Base-by-base conservation (phyloP, 1,140 invertebrate species). In the Aphaenogaster ashmeadi region DNA sequence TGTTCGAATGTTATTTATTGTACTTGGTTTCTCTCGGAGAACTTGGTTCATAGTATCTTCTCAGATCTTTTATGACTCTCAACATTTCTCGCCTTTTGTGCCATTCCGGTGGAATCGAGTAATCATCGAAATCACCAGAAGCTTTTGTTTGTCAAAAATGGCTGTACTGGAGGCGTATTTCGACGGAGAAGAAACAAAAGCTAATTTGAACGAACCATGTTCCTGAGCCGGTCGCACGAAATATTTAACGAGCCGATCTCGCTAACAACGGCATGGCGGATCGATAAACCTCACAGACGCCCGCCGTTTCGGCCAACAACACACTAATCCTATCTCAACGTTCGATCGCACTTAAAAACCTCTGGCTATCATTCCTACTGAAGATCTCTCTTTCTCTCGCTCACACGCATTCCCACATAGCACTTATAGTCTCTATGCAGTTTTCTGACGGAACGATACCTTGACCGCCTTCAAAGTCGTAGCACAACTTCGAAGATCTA, bases 31-130 rank as follows among this genome's bases (percentile, higher is more conserved):
- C 72, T 88, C 56, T 75, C 67, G 58, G 44, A 85, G 56, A 89
- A 93, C 83, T 91, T 92, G 89, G 77, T 88, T 92, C 72, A 54
- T 36, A 54, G n/a, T 15, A 50, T 84, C 38, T 54, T 33, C 11
- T 75, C 33, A 62, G 21, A 52, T 41, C 4, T 60, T 67, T 75
- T 21, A 64, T 2, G 33, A 41, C 33, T 11, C 11, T n/a, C 9
- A 13, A 11, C n/a, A 7, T 18, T 56, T 27, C 15, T 83, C 13
- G 52, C 27, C 33, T 60, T 60, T 27, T 15, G 21, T 13, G 27
- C 2, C 33, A 21, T 74, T 58, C 50, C 8, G 6, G 27, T 38
- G 27, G n/a, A 83, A 9, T 72, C 52, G 13, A 47, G 21, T 6
- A 47, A 66, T 66, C 58, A n/a, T 33, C 13, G 21, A 6, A 47